These are phyloP conservation scores for Chaenodraco wilsoni DNA, from an alignment of 2,797 vertebrate genomes.

Conservation along the genomic window DNA sequence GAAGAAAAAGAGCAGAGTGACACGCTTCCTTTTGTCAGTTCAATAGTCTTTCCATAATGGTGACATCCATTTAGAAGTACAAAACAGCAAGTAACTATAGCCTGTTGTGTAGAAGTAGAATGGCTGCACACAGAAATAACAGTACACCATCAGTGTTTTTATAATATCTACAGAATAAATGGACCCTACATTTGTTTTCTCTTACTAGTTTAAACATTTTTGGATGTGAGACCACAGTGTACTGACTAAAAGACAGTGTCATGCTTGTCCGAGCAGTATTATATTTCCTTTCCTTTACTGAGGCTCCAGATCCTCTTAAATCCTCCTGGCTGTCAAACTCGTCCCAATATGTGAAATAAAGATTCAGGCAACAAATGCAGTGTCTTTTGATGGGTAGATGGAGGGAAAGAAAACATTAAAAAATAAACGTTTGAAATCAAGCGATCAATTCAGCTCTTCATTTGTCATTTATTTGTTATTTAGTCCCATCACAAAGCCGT, in stretches of 20 bases:
- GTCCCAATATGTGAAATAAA: constrained; percentile 28
- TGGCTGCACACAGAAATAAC: constrained; percentile 16
- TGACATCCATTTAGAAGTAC: constrained; percentile 41
- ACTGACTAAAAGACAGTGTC: constrained; percentile 19
- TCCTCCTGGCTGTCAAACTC: constrained; percentile 27
- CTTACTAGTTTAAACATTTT: constrained; percentile 13
- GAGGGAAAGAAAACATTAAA: not conserved
- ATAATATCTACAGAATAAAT: constrained; percentile 15
- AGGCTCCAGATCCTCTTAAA: constrained; percentile 37
- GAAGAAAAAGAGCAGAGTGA: constrained; percentile 44
- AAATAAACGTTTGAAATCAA: not conserved
- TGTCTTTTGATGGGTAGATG: not conserved
- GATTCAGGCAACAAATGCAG: not conserved
- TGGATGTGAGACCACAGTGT: constrained; percentile 20
- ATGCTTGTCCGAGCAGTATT: constrained; percentile 30
- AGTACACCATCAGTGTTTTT: constrained; percentile 25
- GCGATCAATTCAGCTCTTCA: not conserved
- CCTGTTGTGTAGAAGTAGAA: constrained; percentile 21
- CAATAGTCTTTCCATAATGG: constrained; percentile 40
- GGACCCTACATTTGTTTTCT: constrained; percentile 9
- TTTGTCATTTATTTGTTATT: constrained; percentile 1
- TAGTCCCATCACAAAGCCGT: constrained; percentile 20
- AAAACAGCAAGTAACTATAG: constrained; percentile 18
- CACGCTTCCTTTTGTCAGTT: constrained; percentile 55
- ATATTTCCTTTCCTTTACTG: constrained; percentile 16